Conservation (phyloP, 2,797 vertebrate genomes). For the Oreonectes daqikongensis region DNA sequence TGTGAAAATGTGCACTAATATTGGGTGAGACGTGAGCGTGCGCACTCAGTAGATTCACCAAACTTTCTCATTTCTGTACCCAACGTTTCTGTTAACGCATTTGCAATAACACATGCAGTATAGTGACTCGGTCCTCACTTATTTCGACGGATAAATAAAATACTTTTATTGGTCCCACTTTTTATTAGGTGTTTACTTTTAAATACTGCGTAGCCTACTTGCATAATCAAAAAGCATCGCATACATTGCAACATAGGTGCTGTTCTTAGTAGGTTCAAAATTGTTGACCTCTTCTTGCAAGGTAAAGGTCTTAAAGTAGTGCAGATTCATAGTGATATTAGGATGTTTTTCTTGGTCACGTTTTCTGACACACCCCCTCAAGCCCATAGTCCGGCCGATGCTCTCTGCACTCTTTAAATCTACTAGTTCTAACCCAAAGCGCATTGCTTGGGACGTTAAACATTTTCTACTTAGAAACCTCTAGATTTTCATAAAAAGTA, state of each 20-base stretch:
- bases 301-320: too few relatives aligned
- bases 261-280: too few relatives aligned
- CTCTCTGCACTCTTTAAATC: neutral
- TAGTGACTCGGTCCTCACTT: too few relatives aligned
- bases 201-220: too few relatives aligned
- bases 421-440: neutral
- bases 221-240: too few relatives aligned
- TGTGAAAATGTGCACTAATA: neutral
- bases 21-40: constrained; percentile 7
- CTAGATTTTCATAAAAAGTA: neutral
- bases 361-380: constrained; percentile 36
- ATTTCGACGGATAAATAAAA: too few relatives aligned
- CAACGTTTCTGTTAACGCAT: neutral
- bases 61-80: neutral
- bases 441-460: neutral
- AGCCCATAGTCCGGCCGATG: too few relatives aligned
- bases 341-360: neutral
- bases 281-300: too few relatives aligned
- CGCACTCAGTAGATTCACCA: neutral
- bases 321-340: neutral
- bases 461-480: neutral
- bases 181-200: too few relatives aligned
- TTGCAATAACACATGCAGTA: too few relatives aligned
- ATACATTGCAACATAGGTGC: too few relatives aligned
- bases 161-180: too few relatives aligned